Evolutionary conservation across 2,797 vertebrate species (phyloP).

Genomic region (Danio kyathit): DNA sequence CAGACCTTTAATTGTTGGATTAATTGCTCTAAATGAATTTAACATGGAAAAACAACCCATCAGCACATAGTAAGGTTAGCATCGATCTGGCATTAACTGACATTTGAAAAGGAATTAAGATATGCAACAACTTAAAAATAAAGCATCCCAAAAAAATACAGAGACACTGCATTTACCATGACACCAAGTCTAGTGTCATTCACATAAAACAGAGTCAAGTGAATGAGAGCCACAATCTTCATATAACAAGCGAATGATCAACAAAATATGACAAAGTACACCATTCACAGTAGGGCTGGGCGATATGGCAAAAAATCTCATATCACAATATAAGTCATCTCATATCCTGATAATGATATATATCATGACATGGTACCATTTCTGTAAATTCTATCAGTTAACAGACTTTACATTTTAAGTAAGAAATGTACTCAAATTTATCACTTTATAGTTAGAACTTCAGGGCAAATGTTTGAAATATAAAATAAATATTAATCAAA

Average conservation of each 20-base stretch:
- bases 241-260: not conserved
- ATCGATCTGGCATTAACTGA: not conserved
- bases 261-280: not conserved
- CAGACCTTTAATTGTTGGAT: conserved; percentile 57
- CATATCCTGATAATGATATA: no score
- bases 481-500: no score
- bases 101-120: not conserved
- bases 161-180: not conserved
- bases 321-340: no score
- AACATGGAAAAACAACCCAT: conserved; percentile 40
- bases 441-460: no score
- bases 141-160: not conserved
- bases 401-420: no score
- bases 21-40: conserved; percentile 52
- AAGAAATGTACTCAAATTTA: no score
- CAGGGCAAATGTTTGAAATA: no score
- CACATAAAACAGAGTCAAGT: not conserved
- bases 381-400: no score
- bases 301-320: no score
- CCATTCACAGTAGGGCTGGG: no score
- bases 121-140: not conserved
- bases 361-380: no score
- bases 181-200: not conserved
- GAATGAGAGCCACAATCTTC: not conserved
- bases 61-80: not conserved